These are phyloP conservation scores for Cotesia vestalis DNA, from an alignment of 1,140 invertebrate genomes.

Conservation along the genomic window DNA sequence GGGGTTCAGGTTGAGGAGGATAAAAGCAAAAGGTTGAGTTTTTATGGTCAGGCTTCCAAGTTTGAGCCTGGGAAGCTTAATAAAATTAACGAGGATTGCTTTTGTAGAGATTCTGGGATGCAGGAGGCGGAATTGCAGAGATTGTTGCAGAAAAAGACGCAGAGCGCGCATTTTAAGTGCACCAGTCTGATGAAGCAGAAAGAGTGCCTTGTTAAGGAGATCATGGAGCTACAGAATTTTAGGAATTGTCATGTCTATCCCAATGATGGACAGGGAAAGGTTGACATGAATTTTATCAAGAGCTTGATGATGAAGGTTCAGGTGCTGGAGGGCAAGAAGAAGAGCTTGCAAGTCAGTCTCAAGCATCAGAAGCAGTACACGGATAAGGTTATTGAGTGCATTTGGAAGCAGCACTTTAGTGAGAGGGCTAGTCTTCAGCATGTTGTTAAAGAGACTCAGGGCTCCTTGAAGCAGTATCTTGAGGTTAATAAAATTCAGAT, in stretches of 20 bases:
- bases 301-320: conserved; percentile 63
- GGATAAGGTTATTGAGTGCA: conserved; percentile 74
- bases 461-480: conserved; percentile 73
- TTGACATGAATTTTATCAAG: conserved; percentile 62
- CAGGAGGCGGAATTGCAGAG: conserved; percentile 57
- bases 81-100: conserved; percentile 41
- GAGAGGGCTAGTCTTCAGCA: conserved; percentile 71
- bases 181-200: conserved; percentile 62
- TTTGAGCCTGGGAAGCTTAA: conserved; percentile 38
- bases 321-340: conserved; percentile 70
- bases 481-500: conserved; percentile 63
- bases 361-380: conserved; percentile 73
- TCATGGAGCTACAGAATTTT: conserved; percentile 61
- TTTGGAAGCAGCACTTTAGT: conserved; percentile 71
- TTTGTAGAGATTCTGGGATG: conserved; percentile 24
- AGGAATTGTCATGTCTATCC: conserved; percentile 40
- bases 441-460: conserved; percentile 69
- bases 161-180: conserved; percentile 60
- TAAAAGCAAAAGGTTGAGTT: neutral
- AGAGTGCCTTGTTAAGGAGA: conserved; percentile 64
- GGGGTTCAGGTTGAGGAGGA: conserved; percentile 11
- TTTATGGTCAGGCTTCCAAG: neutral
- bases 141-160: conserved; percentile 60
- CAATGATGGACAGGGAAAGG: conserved; percentile 47
- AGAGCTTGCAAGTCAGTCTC: conserved; percentile 70